Evolutionary conservation across 2,797 vertebrate genomes (phyloP).

Genomic region (Hephaestus fuliginosus): DNA sequence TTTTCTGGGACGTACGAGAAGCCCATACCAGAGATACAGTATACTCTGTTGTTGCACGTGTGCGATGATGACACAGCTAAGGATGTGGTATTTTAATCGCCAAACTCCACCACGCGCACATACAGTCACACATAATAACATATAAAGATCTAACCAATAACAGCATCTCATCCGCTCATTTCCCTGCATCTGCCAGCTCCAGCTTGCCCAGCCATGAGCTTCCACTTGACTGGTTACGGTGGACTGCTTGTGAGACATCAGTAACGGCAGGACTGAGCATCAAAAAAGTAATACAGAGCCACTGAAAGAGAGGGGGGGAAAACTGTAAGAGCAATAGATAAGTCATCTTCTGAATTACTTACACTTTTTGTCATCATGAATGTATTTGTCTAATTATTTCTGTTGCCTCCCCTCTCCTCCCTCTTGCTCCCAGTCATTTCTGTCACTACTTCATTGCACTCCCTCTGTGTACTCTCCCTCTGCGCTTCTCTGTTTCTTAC

Average conservation of each 20-base stretch:
- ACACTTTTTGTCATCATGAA: neutral
- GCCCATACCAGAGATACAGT: neutral
- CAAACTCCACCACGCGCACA: neutral
- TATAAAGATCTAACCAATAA: conserved; percentile 58
- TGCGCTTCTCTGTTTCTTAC: conserved; percentile 70
- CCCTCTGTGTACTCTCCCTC: neutral
- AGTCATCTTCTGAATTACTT: neutral
- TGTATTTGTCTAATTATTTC: neutral
- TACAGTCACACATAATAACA: conserved; percentile 3
- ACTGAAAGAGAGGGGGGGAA: conserved; percentile 72
- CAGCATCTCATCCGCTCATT: conserved; percentile 80
- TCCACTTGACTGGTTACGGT: conserved; percentile 67
- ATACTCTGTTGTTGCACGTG: neutral
- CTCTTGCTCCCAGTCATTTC: neutral
- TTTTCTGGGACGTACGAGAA: neutral
- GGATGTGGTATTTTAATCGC: neutral
- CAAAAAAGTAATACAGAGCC: conserved; percentile 85
- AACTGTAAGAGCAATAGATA: neutral
- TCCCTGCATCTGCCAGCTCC: conserved; percentile 76
- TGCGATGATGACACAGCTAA: neutral
- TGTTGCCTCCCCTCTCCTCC: neutral
- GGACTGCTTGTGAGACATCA: conserved; percentile 70
- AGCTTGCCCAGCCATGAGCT: conserved; percentile 82
- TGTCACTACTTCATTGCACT: neutral
- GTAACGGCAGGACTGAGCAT: conserved; percentile 78